These are phyloP conservation scores for Nipponia nippon DNA, from an alignment of 2,113 vertebrate species.

Conservation along the genomic window DNA sequence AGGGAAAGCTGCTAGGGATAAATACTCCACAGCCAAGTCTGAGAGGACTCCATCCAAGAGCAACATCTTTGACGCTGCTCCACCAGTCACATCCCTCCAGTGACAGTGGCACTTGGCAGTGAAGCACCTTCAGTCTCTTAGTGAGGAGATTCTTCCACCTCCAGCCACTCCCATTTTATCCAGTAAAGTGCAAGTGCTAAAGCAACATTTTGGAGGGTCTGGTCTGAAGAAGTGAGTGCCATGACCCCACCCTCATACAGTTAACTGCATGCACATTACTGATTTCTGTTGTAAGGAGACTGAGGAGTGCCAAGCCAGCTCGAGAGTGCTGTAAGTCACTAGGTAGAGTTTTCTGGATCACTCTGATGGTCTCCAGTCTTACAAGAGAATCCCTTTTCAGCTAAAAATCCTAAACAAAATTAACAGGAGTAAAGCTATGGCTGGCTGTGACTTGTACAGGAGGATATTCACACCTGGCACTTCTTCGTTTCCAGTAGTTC, in stretches of 20 bases:
- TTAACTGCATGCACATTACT: too few relatives aligned
- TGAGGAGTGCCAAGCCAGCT: neutral
- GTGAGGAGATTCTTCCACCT: neutral
- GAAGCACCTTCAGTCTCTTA: neutral
- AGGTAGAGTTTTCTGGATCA: neutral
- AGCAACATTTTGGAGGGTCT: neutral
- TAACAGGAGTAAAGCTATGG: neutral
- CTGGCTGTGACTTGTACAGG: too few relatives aligned
- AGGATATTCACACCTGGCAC: neutral
- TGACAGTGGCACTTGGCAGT: neutral
- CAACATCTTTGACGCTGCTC: neutral
- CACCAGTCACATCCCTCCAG: neutral
- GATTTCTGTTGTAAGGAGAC: neutral
- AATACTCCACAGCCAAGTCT: neutral
- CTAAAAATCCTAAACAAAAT: neutral
- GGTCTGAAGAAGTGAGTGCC: neutral
- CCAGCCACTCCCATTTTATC: neutral
- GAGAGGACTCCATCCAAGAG: neutral
- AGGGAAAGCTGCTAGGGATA: neutral
- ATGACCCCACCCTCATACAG: neutral
- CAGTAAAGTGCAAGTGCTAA: neutral
- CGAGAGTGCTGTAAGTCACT: neutral
- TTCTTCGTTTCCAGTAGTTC: neutral
- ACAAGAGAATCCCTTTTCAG: neutral
- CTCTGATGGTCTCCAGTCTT: neutral